phyloP scores from a whole-genome alignment of 2,113 vertebrate species.

The Sinocyclocheilus grahami region DNA sequence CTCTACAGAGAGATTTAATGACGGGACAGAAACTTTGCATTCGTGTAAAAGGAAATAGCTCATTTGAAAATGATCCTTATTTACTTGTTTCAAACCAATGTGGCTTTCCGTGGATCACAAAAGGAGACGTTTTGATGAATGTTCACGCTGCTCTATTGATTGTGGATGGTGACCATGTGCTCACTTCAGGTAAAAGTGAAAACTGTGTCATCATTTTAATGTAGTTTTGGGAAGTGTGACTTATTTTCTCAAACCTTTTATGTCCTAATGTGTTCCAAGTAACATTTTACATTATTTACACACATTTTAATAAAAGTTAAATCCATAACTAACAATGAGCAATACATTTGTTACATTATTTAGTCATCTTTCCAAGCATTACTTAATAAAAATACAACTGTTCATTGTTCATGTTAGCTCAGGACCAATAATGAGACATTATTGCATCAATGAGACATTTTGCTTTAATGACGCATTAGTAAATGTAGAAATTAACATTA shows the following conservation, averaged over 20 bases:
- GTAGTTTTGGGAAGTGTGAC: neutral
- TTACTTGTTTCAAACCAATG: slow-evolving; percentile 2
- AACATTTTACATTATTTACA: neutral
- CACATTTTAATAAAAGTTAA: neutral
- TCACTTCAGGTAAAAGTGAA: neutral
- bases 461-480: too few species aligned
- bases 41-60: neutral
- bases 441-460: too few species aligned
- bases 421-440: too few species aligned
- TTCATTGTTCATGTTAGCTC: too few species aligned
- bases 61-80: slow-evolving; percentile 5
- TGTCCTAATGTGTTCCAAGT: neutral
- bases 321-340: too few species aligned
- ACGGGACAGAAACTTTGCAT: neutral
- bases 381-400: too few species aligned
- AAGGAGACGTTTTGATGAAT: neutral
- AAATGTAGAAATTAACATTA: too few species aligned
- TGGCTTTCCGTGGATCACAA: neutral
- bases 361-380: too few species aligned
- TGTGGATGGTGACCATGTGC: neutral
- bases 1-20: neutral
- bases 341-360: too few species aligned
- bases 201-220: neutral
- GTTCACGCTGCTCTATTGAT: neutral
- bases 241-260: neutral